Base-by-base conservation (phyloP, 2,888 invertebrate species). In the Ypsolopha sequella region DNA sequence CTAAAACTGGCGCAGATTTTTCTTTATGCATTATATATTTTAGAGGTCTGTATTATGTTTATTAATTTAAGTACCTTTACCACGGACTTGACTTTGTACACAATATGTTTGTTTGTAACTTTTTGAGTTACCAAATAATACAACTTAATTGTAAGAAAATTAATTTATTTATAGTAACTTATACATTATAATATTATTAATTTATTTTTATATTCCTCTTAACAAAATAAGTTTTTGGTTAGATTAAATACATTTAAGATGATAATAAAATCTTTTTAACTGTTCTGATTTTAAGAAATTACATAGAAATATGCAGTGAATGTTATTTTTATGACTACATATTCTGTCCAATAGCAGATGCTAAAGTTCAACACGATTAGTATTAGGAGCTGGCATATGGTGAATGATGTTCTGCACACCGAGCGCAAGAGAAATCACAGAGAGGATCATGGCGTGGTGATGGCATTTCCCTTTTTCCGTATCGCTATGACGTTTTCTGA, bases 401-500 rank as follows among this genome's bases (percentile, higher is more conserved):
- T 60, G 52, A 1, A 57, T 47, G 1, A 59, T 52, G 45, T 65
- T 55, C 39, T 67, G 55, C 3, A 67, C 55, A 1, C 57, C 69
- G 41, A 64, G 57, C 0, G 61, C 58, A 7, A 67, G 48, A 0
- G 64, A 59, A 2, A 58, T 48, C 11, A 55, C 10, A 0, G 57
- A 35, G 0, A 68, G 45, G 0, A 61, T 60, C 58, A 63, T 68
- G 0, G 64, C 64, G 24, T 69, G 69, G 6, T 56, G 50, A 7
- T 65, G 59, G 38, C 69, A 68, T 1, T 56, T 51, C 3, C 56
- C 24, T 0, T 52, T 7, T 1, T 56, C 24, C 1, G 36, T 24
- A 6, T 48, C 39, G 36, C 53, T 51, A 14, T 54, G 49, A 35
- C 36, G 45, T 48, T 52, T 56, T 55, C 36, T 54, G 38, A 41